These are phyloP conservation scores for Parauchenoglanis punctatus DNA, from an alignment of 2,797 vertebrate genomes.

Conservation along the genomic window DNA sequence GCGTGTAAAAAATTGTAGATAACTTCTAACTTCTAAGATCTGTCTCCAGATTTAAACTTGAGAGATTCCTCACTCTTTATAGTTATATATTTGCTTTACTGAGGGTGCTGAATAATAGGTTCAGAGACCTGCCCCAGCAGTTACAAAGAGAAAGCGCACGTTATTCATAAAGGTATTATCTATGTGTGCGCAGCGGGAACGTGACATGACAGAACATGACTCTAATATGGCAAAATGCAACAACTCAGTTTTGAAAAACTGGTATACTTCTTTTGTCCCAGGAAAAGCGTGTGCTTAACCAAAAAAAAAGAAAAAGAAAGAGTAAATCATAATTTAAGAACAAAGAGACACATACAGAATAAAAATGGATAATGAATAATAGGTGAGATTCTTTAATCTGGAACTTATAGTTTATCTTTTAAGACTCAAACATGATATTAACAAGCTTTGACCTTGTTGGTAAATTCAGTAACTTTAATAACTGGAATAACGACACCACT, in stretches of 20 bases:
- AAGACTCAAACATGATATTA: not conserved
- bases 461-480: not conserved
- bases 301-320: not conserved
- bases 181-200: not conserved
- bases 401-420: not conserved
- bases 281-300: not conserved
- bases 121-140: not conserved
- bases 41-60: not conserved
- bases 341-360: not conserved
- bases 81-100: too few relatives aligned
- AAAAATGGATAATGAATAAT: not conserved
- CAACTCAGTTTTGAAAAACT: not conserved
- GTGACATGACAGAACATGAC: not conserved
- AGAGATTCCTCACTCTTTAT: not conserved
- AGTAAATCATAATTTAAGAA: not conserved
- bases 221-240: not conserved
- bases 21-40: not conserved
- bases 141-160: too few relatives aligned
- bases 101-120: not conserved
- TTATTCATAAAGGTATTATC: not conserved
- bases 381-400: not conserved
- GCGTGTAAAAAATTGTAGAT: not conserved
- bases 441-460: not conserved
- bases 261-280: not conserved
- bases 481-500: not conserved